A percentile compares a stretch with the other conserved stretches of the same genome.
Evolutionary conservation across 2,113 vertebrate species (phyloP).

Genomic region (Gymnogyps californianus): DNA sequence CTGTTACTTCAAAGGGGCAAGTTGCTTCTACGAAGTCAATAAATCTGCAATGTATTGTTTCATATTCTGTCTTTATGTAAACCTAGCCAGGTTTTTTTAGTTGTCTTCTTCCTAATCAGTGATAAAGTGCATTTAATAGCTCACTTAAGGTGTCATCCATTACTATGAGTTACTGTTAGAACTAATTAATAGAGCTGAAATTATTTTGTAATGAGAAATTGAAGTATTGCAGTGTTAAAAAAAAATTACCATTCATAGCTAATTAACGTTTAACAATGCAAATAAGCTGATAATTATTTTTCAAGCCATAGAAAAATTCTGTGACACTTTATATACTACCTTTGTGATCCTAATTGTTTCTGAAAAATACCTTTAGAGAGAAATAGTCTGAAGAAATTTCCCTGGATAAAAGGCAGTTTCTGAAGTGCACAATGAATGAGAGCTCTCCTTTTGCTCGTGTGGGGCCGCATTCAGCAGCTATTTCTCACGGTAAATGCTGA

Average conservation of each 20-base stretch:
- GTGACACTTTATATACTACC: conserved; percentile 43
- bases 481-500: neutral
- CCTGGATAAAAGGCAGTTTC: neutral
- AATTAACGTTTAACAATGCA: conserved; percentile 55
- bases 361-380: conserved; percentile 37
- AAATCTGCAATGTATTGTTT: conserved; percentile 49
- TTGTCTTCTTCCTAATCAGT: conserved; percentile 63
- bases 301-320: conserved; percentile 50
- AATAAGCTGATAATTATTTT: conserved; percentile 57
- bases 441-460: neutral
- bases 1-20: neutral
- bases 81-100: conserved; percentile 41
- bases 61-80: conserved; percentile 57
- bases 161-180: conserved; percentile 68
- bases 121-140: conserved; percentile 60
- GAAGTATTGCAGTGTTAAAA: conserved; percentile 35
- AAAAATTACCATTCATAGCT: conserved; percentile 38
- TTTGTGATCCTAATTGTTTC: conserved; percentile 54
- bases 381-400: neutral
- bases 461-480: accelerated
- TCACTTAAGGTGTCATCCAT: conserved; percentile 70
- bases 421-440: neutral
- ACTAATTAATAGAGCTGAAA: conserved; percentile 67
- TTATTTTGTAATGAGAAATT: conserved; percentile 69
- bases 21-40: neutral